Conservation (phyloP, 2,797 vertebrate species). For the Anas bahamensis region DNA sequence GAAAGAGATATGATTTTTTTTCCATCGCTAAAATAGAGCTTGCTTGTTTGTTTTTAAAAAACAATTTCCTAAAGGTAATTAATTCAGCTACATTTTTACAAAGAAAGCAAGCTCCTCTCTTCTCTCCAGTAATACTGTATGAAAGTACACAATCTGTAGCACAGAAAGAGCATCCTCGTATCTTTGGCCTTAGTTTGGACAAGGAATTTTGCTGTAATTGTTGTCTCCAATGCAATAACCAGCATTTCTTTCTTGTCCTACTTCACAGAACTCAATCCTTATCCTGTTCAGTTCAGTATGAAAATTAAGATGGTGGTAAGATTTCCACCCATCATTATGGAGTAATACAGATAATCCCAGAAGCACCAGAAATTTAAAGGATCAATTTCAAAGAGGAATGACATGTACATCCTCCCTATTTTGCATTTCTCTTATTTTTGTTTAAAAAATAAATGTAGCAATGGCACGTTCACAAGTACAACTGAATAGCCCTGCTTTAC, state of each 20-base stretch:
- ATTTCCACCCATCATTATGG: neutral
- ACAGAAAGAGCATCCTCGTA: neutral
- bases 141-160: neutral
- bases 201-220: neutral
- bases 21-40: neutral
- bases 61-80: neutral
- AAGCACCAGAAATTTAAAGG: neutral
- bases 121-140: neutral
- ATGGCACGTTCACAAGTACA: neutral
- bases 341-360: neutral
- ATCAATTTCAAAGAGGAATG: neutral
- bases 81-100: neutral
- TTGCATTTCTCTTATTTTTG: neutral
- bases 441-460: neutral
- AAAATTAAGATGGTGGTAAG: neutral
- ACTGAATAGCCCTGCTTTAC: neutral
- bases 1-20: neutral
- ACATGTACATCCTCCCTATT: neutral
- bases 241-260: neutral
- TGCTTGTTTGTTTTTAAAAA: neutral
- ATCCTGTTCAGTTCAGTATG: neutral
- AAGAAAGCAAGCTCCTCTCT: neutral
- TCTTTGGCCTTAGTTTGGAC: neutral
- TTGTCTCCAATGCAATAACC: neutral
- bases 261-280: neutral